Evolutionary conservation across 37 sponge, comb jelly and placozoan species (phyloP).

Genomic region (Lycopodina hypogea): DNA sequence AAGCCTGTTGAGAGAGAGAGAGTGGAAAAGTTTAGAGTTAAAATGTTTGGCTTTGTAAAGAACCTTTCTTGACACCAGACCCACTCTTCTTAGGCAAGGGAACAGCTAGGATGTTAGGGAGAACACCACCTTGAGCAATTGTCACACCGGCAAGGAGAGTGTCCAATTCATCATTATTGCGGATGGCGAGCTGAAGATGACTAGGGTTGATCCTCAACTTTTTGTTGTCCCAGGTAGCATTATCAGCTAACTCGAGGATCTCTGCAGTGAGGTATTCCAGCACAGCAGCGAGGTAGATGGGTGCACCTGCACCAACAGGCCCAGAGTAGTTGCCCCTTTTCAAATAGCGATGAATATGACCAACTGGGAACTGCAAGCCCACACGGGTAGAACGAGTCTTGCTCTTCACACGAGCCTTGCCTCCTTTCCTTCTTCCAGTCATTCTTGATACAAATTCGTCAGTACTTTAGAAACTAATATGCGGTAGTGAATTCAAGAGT

Average conservation of each 20-base stretch:
- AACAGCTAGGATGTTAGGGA: slow-evolving; percentile 99
- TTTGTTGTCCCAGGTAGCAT: slow-evolving; percentile 99
- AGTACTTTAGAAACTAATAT: too few relatives aligned
- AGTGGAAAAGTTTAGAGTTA: slow-evolving; percentile 29
- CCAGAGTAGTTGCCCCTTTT: slow-evolving; percentile 90
- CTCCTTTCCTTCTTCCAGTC: slow-evolving; percentile 99
- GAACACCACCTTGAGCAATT: slow-evolving; percentile 98
- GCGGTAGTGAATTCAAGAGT: too few relatives aligned
- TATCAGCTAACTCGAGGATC: slow-evolving; percentile 99
- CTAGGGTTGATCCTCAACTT: slow-evolving; percentile 97
- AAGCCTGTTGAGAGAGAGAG: slow-evolving; percentile 68
- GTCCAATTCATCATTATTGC: slow-evolving; percentile 99
- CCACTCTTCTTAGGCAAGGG: slow-evolving; percentile 96
- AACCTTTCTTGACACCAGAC: slow-evolving; percentile 57
- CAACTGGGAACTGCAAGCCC: slow-evolving; percentile 98
- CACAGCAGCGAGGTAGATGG: slow-evolving; percentile 99
- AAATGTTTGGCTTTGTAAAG: slow-evolving; percentile 76
- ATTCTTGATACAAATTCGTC: too few relatives aligned
- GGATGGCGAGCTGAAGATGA: slow-evolving; percentile 99
- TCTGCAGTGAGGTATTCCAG: slow-evolving; percentile 99
- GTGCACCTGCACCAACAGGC: slow-evolving; percentile 96
- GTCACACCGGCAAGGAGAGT: slow-evolving; percentile 96
- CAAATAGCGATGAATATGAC: slow-evolving; percentile 93
- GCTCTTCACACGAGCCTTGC: slow-evolving; percentile 91
- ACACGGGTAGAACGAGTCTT: slow-evolving; percentile 96